Evolutionary conservation across 2,113 vertebrate genomes (phyloP).

Genomic region (Sinocyclocheilus anshuiensis): DNA sequence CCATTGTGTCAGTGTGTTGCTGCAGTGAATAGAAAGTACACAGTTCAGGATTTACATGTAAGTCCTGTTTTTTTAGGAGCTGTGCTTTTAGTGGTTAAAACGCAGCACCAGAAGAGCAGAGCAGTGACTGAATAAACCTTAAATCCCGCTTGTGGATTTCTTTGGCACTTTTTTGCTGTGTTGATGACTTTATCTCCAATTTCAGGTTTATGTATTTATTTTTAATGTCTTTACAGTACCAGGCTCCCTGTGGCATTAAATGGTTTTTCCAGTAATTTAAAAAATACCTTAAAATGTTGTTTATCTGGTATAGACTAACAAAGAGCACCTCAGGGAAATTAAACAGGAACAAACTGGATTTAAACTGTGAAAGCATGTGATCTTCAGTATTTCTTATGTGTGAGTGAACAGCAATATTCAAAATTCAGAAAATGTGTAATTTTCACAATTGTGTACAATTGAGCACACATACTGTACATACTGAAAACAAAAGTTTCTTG

Average conservation of each 20-base stretch:
- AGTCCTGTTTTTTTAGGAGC: constrained; percentile 45
- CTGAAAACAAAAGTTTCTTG: neutral
- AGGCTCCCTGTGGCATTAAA: constrained; percentile 45
- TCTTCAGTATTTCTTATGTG: neutral
- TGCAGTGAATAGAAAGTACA: constrained; percentile 39
- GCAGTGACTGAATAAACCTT: constrained; percentile 16
- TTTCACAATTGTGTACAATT: neutral
- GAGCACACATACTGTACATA: neutral
- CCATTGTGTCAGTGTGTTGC: constrained; percentile 34
- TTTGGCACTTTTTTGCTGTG: constrained; percentile 33
- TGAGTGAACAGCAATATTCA: constrained; percentile 5
- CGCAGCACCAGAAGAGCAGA: constrained; percentile 19
- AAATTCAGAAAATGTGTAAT: neutral
- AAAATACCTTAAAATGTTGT: constrained; percentile 45
- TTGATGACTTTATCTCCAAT: constrained; percentile 54
- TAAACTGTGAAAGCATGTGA: constrained; percentile 3
- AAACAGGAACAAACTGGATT: constrained; percentile 36
- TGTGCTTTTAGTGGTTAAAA: constrained; percentile 46
- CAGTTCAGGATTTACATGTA: constrained; percentile 42
- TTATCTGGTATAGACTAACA: constrained; percentile 36
- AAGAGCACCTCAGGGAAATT: constrained; percentile 45
- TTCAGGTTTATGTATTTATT: constrained; percentile 53
- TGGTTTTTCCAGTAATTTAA: constrained; percentile 55
- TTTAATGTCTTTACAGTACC: constrained; percentile 42
- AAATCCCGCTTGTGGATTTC: constrained; percentile 23